Evolutionary conservation across 2,797 vertebrate species (phyloP).

Genomic region (Tapera naevia): DNA sequence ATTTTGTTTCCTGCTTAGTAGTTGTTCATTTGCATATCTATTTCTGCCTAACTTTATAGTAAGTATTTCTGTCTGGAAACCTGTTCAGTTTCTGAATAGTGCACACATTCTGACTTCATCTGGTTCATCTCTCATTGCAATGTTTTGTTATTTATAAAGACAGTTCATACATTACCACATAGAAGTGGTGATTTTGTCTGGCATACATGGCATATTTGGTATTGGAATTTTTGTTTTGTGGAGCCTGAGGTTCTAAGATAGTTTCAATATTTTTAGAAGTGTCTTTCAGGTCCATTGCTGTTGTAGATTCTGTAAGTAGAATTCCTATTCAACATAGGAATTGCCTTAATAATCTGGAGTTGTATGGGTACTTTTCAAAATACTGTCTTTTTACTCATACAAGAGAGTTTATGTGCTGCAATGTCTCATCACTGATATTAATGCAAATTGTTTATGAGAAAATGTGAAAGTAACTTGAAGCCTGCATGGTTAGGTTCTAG

Average conservation of each 20-base stretch:
- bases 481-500: not conserved
- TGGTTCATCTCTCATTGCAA: not conserved
- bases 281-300: not conserved
- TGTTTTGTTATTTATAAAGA: not conserved
- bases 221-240: not conserved
- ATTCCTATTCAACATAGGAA: not conserved
- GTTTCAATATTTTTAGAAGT: not conserved
- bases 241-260: not conserved
- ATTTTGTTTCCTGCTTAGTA: not conserved
- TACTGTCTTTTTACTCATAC: not conserved
- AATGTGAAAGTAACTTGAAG: not conserved
- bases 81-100: not conserved
- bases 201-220: not conserved
- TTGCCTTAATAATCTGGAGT: not conserved
- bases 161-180: not conserved
- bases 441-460: not conserved
- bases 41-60: not conserved
- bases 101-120: not conserved
- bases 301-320: not conserved
- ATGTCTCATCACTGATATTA: not conserved
- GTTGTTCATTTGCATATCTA: not conserved
- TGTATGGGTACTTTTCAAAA: not conserved
- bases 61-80: not conserved
- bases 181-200: not conserved
- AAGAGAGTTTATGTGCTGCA: not conserved